These are phyloP conservation scores for Aurelia sp. DNA, from an alignment of 30 jellyfish, hydroid and myxozoan species.

Conservation along the genomic window DNA sequence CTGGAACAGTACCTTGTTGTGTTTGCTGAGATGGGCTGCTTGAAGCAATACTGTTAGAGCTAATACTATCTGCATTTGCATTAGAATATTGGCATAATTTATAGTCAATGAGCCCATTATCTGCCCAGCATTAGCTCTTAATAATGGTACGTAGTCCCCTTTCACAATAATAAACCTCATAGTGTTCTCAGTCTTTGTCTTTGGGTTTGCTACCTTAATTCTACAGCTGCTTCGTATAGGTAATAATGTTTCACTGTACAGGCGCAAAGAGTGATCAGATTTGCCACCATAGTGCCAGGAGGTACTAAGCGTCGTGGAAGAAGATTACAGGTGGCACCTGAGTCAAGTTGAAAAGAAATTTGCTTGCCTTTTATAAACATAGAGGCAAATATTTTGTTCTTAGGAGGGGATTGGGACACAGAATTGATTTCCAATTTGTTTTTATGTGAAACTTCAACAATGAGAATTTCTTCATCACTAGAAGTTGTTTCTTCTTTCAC, in stretches of 20 bases:
- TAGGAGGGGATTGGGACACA: constrained; percentile 34
- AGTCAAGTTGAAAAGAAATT: too few species aligned
- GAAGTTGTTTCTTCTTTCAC: too few species aligned
- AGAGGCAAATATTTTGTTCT: constrained; percentile 5
- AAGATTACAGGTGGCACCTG: too few species aligned
- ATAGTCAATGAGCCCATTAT: too few species aligned
- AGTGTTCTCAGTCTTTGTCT: constrained; percentile 1
- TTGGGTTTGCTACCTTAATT: constrained; percentile 2
- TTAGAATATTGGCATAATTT: too few species aligned
- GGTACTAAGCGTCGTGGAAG: too few species aligned
- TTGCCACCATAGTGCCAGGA: background rate
- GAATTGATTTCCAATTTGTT: constrained; percentile 25
- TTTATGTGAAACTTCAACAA: background rate
- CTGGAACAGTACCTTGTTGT: too few species aligned
- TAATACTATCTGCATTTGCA: too few species aligned
- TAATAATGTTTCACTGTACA: constrained; percentile 9
- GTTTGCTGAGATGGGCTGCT: too few species aligned
- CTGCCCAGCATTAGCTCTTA: background rate
- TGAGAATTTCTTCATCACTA: background rate
- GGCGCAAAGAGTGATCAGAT: constrained; percentile 23
- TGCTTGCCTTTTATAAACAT: constrained; percentile 3
- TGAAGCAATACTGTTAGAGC: too few species aligned
- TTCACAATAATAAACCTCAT: constrained; percentile 5
- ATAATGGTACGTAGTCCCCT: constrained; percentile 19
- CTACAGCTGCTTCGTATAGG: background rate